Base-by-base conservation (phyloP, 2,888 invertebrate species). In the Heliconius sara region DNA sequence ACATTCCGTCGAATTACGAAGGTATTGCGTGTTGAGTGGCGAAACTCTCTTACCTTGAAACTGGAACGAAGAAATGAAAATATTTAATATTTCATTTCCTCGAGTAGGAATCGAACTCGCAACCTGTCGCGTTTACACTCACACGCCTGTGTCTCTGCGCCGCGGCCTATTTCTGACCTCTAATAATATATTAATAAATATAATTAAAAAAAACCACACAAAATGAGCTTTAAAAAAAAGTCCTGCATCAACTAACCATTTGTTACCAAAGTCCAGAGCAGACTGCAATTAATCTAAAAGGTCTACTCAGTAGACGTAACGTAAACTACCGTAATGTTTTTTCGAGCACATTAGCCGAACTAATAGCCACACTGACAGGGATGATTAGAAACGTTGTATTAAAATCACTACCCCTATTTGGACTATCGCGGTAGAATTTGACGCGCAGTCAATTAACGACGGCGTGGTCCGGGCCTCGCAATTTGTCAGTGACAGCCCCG, bases 401-500 rank as follows among this genome's bases (percentile, higher is more conserved):
- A 85, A 85, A 88, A 91, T 90, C 88, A 86, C 88, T 90, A 89
- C 88, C 86, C 88, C 87, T 92, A 91, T 92, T 92, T 91, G 90
- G 90, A 91, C 91, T 90, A 92, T 89, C 88, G 90, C 85, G 90
- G 91, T 86, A 88, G 91, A 92, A 90, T 91, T 93, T 94, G 93
- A 94, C 94, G 91, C 90, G 92, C 90, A 93, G 93, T 95, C 94
- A 95, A 95, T 94, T 95, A 94, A 91, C 86, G 87, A 81, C 63
- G 87, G 87, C 86, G 86, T 86, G 85, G 84, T 85, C 82, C 86
- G 88, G 87, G 86, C 91, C 87, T 90, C 87, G 91, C 92, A 92
- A 93, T 94, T 94, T 93, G 93, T 92, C 92, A 92, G 93, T 92
- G 93, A 94, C 94, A 92, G 88, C 91, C 89, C 90, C 93, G 94